Base-by-base conservation (phyloP, 2,797 vertebrate genomes). In the Chaetodon trifasciatus region DNA sequence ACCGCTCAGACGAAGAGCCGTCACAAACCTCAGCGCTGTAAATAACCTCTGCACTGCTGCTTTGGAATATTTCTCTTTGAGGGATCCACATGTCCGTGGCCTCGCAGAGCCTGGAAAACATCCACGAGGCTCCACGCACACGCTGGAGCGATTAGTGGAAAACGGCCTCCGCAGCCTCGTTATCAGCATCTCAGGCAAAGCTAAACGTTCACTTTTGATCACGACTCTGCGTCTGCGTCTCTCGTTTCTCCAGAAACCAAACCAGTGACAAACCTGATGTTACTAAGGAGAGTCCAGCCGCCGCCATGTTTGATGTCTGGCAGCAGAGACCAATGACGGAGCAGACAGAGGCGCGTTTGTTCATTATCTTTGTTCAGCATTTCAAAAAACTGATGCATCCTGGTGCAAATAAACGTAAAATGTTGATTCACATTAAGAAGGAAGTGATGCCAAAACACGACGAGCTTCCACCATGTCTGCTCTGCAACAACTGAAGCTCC, bases 81-180 rank as follows among this genome's bases (percentile, higher is more conserved):
- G 13, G 12, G 12, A 49, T 23, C 71, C 37, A 42, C 23, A 21
- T 44, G 16, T 58, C 37, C 8, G 15, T 1, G 6, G 37, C 10
- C 19, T 42, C 46, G 16, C 5, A 8, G 24, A 58, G 12, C 21
- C 24, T 63, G 76, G 58, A 83, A 67, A 79, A 68, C 5, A 56
- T 66, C 49, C 62, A 50, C 13, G 32, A 42, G 62, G 37, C 66
- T 46, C 10, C 3, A 46, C 61, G 76, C 50, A 60, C 78, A 65
- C 39, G 44, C 7, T 64, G 74, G 55, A 77, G 28, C 50, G 49
- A 52, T 81, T 56, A 66, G 69, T 42, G 39, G 42, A 39, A 67
- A 32, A 44, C 35, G n/a, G 44, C 64, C 64, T 52, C 64, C 24
- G 11, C 37, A 57, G 52, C 44, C 64, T 69, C 69, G 58, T 73